Percentiles rank a stretch among this genome's conserved stretches.
Evolutionary conservation across 1,140 invertebrate species (phyloP).

Genomic region (Drosophila burlai): DNA sequence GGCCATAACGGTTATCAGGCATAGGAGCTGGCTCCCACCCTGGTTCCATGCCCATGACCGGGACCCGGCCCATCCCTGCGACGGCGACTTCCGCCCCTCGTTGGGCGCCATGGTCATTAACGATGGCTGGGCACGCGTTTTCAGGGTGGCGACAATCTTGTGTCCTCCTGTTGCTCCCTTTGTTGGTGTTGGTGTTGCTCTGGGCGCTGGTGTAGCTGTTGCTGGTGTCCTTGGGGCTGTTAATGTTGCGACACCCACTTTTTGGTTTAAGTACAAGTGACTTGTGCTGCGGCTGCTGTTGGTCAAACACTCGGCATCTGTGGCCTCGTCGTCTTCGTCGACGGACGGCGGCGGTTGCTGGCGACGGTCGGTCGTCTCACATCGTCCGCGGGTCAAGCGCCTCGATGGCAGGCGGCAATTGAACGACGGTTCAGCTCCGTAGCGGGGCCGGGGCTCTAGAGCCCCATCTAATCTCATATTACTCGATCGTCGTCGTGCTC

Average conservation of each 20-base stretch:
- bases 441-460: constrained; percentile 85
- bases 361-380: constrained; percentile 40
- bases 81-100: constrained; percentile 8
- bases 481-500: constrained; percentile 82
- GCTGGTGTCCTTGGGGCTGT: constrained; percentile 42
- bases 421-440: constrained; percentile 73
- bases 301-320: constrained; percentile 61
- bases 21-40: constrained; percentile 45
- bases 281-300: constrained; percentile 47
- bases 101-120: constrained; percentile 75
- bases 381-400: constrained; percentile 75
- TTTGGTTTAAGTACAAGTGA: constrained; percentile 56
- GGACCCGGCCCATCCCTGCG: constrained; percentile 5
- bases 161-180: constrained; percentile 16
- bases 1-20: constrained; percentile 67
- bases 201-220: constrained; percentile 13
- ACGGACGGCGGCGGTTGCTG: constrained; percentile 70
- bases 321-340: constrained; percentile 75
- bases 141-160: constrained; percentile 48
- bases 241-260: constrained; percentile 36
- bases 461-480: constrained; percentile 85
- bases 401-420: constrained; percentile 72
- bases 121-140: constrained; percentile 77
- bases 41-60: constrained; percentile 1
- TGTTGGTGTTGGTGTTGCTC: constrained; percentile 31